These are phyloP conservation scores for Vulpes lagopus DNA, from an alignment of 2,113 vertebrate genomes.

Conservation along the genomic window DNA sequence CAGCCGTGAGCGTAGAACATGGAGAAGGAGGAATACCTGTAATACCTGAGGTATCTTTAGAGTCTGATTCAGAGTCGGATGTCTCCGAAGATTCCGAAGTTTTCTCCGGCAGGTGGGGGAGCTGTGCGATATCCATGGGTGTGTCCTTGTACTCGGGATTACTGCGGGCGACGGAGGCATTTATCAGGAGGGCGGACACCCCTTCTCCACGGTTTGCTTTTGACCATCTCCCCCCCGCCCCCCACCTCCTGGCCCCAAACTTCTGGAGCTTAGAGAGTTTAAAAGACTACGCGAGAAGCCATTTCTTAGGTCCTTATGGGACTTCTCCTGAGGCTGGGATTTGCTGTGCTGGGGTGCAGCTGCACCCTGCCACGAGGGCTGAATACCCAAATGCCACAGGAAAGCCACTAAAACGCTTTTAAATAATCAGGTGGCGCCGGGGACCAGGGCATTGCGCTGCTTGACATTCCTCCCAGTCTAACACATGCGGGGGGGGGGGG, in stretches of 20 bases:
- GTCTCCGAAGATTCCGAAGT: constrained; percentile 97
- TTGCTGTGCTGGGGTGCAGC: constrained; percentile 10
- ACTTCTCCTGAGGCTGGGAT: constrained; percentile 73
- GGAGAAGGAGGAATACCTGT: constrained; percentile 71
- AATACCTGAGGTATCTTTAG: constrained; percentile 98
- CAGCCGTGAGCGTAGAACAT: constrained; percentile 22
- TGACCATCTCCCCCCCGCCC: constrained; percentile 24
- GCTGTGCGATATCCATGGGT: constrained; percentile 97
- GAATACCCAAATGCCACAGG: constrained; percentile 53
- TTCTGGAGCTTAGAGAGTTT: constrained; percentile 73
- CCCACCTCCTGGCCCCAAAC: constrained; percentile 61
- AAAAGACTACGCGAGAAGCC: constrained; percentile 67
- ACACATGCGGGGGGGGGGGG: neutral
- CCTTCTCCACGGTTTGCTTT: constrained; percentile 45
- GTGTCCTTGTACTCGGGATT: constrained; percentile 98
- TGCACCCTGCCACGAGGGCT: constrained; percentile 51
- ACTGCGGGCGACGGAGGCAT: constrained; percentile 86
- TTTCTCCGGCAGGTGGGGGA: constrained; percentile 97
- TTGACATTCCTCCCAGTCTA: neutral
- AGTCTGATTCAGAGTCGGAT: constrained; percentile 98
- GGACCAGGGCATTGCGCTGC: constrained; percentile 42
- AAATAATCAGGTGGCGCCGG: constrained; percentile 76
- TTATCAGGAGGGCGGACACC: constrained; percentile 65
- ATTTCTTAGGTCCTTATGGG: constrained; percentile 58
- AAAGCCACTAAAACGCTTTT: constrained; percentile 81